Evolutionary conservation across 1,140 invertebrate species (phyloP).

Genomic region (Carcinoscorpius rotundicauda): DNA sequence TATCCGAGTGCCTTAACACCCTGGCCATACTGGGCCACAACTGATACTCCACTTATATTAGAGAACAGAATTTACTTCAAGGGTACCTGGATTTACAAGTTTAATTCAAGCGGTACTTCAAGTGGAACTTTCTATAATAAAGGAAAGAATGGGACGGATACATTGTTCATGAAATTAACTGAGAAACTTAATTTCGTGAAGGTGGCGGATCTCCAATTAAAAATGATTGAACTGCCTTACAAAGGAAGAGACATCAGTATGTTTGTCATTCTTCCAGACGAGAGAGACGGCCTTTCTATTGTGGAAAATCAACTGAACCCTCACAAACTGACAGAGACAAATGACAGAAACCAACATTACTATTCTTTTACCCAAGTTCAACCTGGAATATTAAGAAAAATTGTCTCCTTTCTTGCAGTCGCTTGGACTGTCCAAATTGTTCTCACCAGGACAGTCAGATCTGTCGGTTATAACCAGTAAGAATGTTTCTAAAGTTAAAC

Average conservation of each 20-base stretch:
- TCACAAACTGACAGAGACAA: constrained; percentile 3
- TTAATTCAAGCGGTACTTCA: constrained; percentile 16
- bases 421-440: constrained; percentile 23
- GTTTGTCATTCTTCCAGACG: constrained; percentile 29
- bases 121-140: constrained; percentile 19
- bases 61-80: constrained; percentile 32
- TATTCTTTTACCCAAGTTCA: constrained; percentile 26
- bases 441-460: constrained; percentile 18
- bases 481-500: constrained; percentile 30
- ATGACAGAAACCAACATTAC: constrained; percentile 13
- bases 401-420: constrained; percentile 14
- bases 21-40: no score
- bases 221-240: constrained; percentile 55
- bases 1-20: no score
- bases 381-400: constrained; percentile 18
- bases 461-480: constrained; percentile 17
- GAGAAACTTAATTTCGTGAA: constrained; percentile 58
- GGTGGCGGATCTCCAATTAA: constrained; percentile 42
- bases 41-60: constrained; percentile 23
- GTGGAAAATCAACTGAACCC: constrained; percentile 12
- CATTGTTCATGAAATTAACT: constrained; percentile 63
- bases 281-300: constrained; percentile 12
- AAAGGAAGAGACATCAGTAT: constrained; percentile 34
- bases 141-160: constrained; percentile 48
- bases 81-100: constrained; percentile 23